phyloP scores from a whole-genome alignment of 37 sponge, comb jelly and placozoan genomes.

The Chondrosia reniformis region DNA sequence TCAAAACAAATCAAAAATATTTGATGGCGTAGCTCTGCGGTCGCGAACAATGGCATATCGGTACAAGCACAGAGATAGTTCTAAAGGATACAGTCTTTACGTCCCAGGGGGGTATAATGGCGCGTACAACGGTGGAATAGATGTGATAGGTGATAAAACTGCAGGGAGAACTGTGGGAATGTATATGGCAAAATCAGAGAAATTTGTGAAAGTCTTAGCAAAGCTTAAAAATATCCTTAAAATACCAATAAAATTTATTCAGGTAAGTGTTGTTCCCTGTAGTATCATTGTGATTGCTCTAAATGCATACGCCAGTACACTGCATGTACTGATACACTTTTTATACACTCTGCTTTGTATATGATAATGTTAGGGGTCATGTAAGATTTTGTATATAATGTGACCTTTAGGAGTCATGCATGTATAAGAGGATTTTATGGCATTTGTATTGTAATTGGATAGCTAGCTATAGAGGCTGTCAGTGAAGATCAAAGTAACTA shows the following conservation, averaged over 20 bases:
- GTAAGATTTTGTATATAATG: too few species aligned
- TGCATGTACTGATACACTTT: too few species aligned
- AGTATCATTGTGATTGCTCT: too few species aligned
- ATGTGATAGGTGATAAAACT: constrained; percentile 4
- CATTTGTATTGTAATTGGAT: too few species aligned
- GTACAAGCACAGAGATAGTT: not conserved
- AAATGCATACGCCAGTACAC: too few species aligned
- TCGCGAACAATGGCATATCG: not conserved
- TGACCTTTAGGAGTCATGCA: too few species aligned
- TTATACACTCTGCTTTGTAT: too few species aligned
- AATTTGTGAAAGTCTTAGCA: not conserved
- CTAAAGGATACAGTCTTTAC: constrained; percentile 10
- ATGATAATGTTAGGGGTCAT: too few species aligned
- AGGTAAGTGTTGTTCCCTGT: too few species aligned
- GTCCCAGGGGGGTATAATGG: not conserved
- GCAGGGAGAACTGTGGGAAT: constrained; percentile 9
- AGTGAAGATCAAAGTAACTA: too few species aligned
- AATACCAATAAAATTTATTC: not conserved
- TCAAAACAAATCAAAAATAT: not conserved
- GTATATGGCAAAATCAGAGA: not conserved
- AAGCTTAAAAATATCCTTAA: not conserved
- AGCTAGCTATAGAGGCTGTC: too few species aligned
- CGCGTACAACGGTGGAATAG: not conserved
- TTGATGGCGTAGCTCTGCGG: not conserved
- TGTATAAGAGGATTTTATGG: too few species aligned